Evolutionary conservation across 2,888 invertebrate genomes (phyloP).

Genomic region (Microctonus hyperodae): DNA sequence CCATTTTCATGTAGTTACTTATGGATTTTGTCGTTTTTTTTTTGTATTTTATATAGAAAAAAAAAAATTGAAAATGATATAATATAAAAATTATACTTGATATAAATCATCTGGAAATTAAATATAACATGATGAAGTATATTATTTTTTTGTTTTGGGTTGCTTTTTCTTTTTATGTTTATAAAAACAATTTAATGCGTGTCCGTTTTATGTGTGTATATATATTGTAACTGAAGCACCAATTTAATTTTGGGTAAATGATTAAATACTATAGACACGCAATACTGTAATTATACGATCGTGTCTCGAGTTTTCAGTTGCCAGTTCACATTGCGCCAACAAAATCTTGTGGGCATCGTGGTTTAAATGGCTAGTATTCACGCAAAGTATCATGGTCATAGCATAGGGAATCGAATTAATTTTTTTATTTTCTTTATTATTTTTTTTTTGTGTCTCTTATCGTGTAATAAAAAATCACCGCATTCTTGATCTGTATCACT

Average conservation of each 20-base stretch:
- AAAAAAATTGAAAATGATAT: not conserved
- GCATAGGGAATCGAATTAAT: not conserved
- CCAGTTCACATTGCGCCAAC: slow-evolving; percentile 6
- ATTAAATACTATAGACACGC: slow-evolving; percentile 34
- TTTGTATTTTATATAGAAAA: not conserved
- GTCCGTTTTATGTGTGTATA: no score
- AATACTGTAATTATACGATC: slow-evolving; percentile 14
- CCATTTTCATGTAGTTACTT: not conserved
- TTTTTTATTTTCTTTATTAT: not conserved
- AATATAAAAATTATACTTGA: not conserved
- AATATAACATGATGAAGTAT: not conserved
- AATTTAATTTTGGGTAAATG: slow-evolving; percentile 33
- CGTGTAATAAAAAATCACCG: not conserved
- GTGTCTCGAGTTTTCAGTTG: slow-evolving; percentile 22
- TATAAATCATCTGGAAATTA: not conserved
- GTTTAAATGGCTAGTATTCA: slow-evolving; percentile 5
- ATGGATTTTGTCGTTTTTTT: not conserved
- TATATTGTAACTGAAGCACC: slow-evolving; percentile 1
- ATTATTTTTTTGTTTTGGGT: not conserved
- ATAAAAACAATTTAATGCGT: not conserved
- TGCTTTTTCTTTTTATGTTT: not conserved
- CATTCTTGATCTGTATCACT: not conserved
- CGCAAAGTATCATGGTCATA: not conserved
- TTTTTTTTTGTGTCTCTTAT: not conserved
- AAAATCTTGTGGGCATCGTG: slow-evolving; percentile 8